Evolutionary conservation across 2,113 vertebrate species (phyloP), one percentile per base, ranked within the genome.

Genomic region (Galbula dea): DNA sequence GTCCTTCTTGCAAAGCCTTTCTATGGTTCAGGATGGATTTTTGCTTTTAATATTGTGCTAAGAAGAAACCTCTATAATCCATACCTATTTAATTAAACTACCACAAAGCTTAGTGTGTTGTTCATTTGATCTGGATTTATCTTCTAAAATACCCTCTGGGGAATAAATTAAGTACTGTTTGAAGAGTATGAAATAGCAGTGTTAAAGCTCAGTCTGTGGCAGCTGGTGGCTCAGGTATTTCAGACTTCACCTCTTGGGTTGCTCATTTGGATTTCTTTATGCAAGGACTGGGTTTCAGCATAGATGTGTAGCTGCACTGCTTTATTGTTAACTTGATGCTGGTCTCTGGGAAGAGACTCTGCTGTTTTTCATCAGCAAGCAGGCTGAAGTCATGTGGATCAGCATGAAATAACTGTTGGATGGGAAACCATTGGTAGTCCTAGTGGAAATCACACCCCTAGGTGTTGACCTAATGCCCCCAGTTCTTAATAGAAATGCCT

Each of bases 341-440:
- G 8, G 41, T 89, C 62, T 83, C 67, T 83, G 51, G 49, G 62
- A 91, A 85, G 82, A 75, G 54, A 49, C 48, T 89, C 30, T 89
- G 9, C 66, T 76, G 30, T 17, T 82, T 84, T 91, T 89, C 39
- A 37, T 93, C 32, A 87, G 41, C 27, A 87, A 41, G 58, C 85
- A 7, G 57, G 65, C 4, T 57, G 82, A 87, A 58, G 46, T 87
- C 41, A 24, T 73, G 75, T 87, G 59, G 49, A 37, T 94, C 45
- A 36, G 88, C 52, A 39, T 89, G 87, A 83, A 96, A 82, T 83
- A 84, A 45, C 49, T 45, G 12, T 76, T 89, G 68, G 82, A 94
- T 43, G 75, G 62, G 84, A 91, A 94, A 59, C 26, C 37, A 51
- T 62, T 85, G 69, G 45, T 24, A 83, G 43, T 55, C 61, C 29